phyloP scores from a whole-genome alignment of 2,113 vertebrate species.

The Poicephalus meyeri region DNA sequence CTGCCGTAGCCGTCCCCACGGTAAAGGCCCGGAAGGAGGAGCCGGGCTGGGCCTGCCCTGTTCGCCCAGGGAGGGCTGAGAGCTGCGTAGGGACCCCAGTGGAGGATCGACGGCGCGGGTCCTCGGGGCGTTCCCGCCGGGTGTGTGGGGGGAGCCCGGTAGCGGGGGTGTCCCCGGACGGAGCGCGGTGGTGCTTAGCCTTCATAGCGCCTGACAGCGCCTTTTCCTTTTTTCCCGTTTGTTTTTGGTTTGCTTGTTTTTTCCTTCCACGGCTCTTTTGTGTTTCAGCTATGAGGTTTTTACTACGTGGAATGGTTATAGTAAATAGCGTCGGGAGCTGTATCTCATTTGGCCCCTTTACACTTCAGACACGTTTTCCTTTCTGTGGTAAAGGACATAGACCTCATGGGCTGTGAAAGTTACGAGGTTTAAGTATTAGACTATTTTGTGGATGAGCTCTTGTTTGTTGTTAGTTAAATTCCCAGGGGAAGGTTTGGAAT shows the following conservation, averaged over 20 bases:
- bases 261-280: not conserved
- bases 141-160: accelerated
- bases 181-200: accelerated
- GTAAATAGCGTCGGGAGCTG: not conserved
- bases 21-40: not conserved
- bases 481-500: too few species aligned
- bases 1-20: not conserved
- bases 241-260: accelerated
- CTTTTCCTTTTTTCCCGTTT: not conserved
- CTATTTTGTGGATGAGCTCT: too few species aligned
- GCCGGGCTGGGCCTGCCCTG: accelerated
- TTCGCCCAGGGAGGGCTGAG: accelerated
- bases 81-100: accelerated
- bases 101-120: too few species aligned
- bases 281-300: not conserved
- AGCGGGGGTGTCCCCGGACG: accelerated
- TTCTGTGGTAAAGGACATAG: not conserved
- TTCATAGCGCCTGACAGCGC: accelerated
- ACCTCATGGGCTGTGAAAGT: not conserved
- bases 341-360: not conserved
- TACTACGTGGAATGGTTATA: not conserved
- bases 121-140: not conserved
- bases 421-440: accelerated
- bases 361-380: not conserved
- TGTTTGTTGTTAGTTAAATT: not conserved